Base-by-base conservation (phyloP, 2,888 invertebrate genomes). In the Drosophila merina region DNA sequence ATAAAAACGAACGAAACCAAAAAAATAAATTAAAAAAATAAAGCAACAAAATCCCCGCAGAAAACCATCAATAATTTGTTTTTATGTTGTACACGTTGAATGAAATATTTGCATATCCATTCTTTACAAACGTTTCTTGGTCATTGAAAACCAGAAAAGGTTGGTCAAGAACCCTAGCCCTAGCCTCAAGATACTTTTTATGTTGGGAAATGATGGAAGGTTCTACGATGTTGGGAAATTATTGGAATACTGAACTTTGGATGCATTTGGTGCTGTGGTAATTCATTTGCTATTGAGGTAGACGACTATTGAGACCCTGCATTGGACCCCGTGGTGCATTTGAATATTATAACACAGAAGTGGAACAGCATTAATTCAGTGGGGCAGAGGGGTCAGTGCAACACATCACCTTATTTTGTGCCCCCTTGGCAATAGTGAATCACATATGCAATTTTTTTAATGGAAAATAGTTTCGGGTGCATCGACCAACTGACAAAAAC, bases 41-140 rank as follows among this genome's bases (percentile, higher is more conserved):
- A 47, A 25, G 8, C 12, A 63, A 49, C 36, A 56, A 66, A 60
- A 64, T 66, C 62, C 57, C 20, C 59, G 50, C 38, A 58, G 73
- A 68, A 67, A 58, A 38, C 76, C 71, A 81, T 79, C 74, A 68
- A 79, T 79, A 85, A 74, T 57, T 49, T 47, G 26, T 47, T 64
- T 51, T 58, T 64, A 54, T 70, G 57, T 56, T 72, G 62, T 69
- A 38, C 48, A 48, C 57, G 44, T n/a, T 47, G 28, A 55, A 44
- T 57, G n/a, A 30, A 28, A n/a, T 55, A 64, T 72, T 64, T 72
- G 72, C 72, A 72, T 72, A 68, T 6, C 56, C 38, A 67, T 55
- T 67, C 68, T 56, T 63, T 73, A 50, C 52, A 56, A 48, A 42
- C 14, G 12, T 28, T 57, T 38, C 33, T 51, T 12, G 6, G 31